phyloP scores from a whole-genome alignment of 1,140 invertebrate species.

The Euwallacea fornicatus region DNA sequence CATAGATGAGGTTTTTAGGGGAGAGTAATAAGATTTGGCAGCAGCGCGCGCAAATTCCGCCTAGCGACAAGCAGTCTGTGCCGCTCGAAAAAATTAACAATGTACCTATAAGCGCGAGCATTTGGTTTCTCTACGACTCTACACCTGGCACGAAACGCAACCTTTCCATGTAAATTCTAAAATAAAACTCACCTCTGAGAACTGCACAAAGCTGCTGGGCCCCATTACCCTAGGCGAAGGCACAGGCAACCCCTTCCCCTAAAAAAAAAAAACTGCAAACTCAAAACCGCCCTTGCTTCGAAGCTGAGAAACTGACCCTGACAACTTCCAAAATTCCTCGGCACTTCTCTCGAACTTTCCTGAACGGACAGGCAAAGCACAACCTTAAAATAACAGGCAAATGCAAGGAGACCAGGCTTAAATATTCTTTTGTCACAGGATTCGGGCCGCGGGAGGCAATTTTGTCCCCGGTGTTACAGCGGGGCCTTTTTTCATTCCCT shows the following conservation, averaged over 20 bases:
- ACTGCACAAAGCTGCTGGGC: constrained; percentile 61
- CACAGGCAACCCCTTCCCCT: constrained; percentile 61
- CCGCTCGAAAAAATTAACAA: constrained; percentile 32
- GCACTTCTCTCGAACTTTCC: constrained; percentile 61
- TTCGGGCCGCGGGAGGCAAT: constrained; percentile 17
- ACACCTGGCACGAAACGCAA: constrained; percentile 26
- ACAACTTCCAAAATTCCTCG: constrained; percentile 61
- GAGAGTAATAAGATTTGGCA: constrained; percentile 6
- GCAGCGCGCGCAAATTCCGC: constrained; percentile 18
- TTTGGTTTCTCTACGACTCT: constrained; percentile 1
- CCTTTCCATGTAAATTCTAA: constrained; percentile 8
- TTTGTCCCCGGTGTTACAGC: constrained; percentile 32
- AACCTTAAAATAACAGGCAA: constrained; percentile 61
- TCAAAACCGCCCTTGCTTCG: neutral
- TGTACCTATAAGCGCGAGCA: constrained; percentile 16
- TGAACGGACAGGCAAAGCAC: constrained; percentile 62
- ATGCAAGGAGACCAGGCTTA: constrained; percentile 60
- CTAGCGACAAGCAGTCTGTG: constrained; percentile 38
- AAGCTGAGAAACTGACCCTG: constrained; percentile 53
- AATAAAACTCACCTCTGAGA: constrained; percentile 58
- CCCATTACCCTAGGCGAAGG: constrained; percentile 59
- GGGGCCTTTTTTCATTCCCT: constrained; percentile 22
- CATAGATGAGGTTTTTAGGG: too few relatives aligned
- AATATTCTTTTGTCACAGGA: constrained; percentile 52
- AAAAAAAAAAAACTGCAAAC: constrained; percentile 48